A percentile compares a stretch with the other conserved stretches of the same genome.
phyloP scores from a whole-genome alignment of 2,888 invertebrate species.

The Cheilosia impressa region DNA sequence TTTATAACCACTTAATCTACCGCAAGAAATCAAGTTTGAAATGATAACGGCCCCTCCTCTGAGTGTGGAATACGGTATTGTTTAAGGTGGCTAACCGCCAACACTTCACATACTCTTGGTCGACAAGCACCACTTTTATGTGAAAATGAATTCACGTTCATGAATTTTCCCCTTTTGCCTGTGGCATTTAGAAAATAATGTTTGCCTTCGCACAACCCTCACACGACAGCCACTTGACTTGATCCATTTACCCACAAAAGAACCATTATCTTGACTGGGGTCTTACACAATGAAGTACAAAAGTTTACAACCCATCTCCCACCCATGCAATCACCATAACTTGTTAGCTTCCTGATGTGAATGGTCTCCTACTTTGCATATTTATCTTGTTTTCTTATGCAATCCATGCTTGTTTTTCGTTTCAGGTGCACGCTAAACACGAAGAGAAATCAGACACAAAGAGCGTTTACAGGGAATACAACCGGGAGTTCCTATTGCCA shows the following conservation, averaged over 20 bases:
- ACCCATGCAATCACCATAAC: conserved; percentile 28
- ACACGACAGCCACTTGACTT: conserved; percentile 11
- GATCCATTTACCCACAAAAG: conserved; percentile 49
- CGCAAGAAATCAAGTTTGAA: neutral
- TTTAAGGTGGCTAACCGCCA: neutral
- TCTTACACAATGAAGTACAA: neutral
- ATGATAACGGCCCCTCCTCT: neutral
- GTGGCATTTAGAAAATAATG: conserved; percentile 8
- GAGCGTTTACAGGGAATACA: conserved; percentile 99
- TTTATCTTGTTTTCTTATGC: conserved; percentile 25
- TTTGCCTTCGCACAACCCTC: conserved; percentile 14
- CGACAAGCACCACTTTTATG: neutral
- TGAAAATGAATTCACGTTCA: neutral
- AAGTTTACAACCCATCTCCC: conserved; percentile 16
- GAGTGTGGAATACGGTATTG: neutral
- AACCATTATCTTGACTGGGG: conserved; percentile 2
- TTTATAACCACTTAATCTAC: conserved; percentile 1
- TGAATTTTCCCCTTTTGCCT: neutral
- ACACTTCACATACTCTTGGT: neutral
- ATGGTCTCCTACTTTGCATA: conserved; percentile 6
- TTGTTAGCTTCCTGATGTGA: conserved; percentile 36
- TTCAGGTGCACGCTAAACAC: conserved; percentile 98
- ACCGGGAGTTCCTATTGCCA: conserved; percentile 97
- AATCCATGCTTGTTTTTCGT: conserved; percentile 78
- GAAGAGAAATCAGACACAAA: conserved; percentile 98